Evolutionary conservation across 2,113 vertebrate species (phyloP), one percentile per base, ranked within the genome.

Genomic region (Zosterops japonicus): DNA sequence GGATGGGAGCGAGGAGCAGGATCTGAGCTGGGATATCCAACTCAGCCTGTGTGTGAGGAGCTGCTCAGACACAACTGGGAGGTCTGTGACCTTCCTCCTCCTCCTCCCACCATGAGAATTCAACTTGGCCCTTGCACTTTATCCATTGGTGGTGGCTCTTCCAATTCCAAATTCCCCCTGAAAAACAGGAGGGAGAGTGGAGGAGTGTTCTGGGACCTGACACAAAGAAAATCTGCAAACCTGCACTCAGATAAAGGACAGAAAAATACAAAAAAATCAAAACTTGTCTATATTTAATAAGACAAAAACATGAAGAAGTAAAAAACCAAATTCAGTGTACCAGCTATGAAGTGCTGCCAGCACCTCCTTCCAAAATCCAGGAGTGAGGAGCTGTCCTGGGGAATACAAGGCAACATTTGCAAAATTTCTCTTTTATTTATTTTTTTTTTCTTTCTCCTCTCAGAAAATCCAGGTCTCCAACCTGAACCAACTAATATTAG

Each of bases 401-500:
- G 82, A 93, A n/a, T n/a, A n/a, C n/a, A n/a, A n/a, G n/a, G n/a
- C n/a, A n/a, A 61, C 20, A 52, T 80, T 91, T 63, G 72, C 87
- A 69, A 88, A 95, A 78, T 91, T 95, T 69, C 80, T 68, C 90
- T 27, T 27, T 8, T 16, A 16, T 52, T 78, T 88, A n/a, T 92
- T 89, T 25, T 25, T 25, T 6, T 24, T 94, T 79, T 76, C 46
- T 50, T 71, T 50, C 39, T 53, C 33, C 19, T 44, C 55, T 80
- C 72, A 22, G 91, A 69, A 95, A 96, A 96, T 80, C 85, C 75
- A 33, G 70, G 93, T 55, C 85, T 97, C 91, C 95, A 96, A 93
- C 90, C 94, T 94, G 87, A 93, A 88, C 20, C 94, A 96, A 95
- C 85, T 94, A 95, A 97, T 95, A 95, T 95, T 96, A 95, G 95